Conservation (phyloP, 2,888 invertebrate genomes). For the Gastrophysa polygoni region DNA sequence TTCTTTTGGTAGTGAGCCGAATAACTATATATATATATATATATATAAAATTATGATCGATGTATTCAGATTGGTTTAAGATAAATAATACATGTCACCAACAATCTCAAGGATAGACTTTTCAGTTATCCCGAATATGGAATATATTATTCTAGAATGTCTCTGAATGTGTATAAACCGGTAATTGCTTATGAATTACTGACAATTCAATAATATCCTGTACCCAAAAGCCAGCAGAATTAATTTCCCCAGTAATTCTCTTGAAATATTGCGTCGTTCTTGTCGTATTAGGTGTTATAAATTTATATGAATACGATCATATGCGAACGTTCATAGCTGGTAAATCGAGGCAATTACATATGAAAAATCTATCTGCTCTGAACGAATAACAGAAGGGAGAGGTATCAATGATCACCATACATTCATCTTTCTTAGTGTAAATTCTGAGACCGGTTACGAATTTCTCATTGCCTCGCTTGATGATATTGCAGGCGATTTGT, state of each 20-base stretch:
- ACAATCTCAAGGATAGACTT: too few species aligned
- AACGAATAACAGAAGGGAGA: background rate
- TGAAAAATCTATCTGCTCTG: background rate
- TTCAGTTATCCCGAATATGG: too few species aligned
- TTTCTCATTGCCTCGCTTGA: too few species aligned
- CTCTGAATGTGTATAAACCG: background rate
- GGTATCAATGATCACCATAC: background rate
- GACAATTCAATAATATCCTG: background rate
- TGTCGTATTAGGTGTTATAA: slow-evolving; percentile 11
- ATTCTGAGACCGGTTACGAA: too few species aligned
- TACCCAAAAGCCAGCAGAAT: background rate
- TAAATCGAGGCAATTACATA: background rate
- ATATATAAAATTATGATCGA: too few species aligned
- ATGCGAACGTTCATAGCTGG: background rate
- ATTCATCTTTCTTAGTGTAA: background rate
- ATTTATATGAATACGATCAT: slow-evolving; percentile 4
- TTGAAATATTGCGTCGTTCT: slow-evolving; percentile 2
- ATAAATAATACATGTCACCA: too few species aligned
- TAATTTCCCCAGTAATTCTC: slow-evolving; percentile 2
- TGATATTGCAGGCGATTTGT: too few species aligned
- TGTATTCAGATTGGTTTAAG: too few species aligned
- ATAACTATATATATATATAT: too few species aligned
- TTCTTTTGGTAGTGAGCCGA: too few species aligned
- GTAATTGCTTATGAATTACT: background rate
- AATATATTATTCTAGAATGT: too few species aligned